Evolutionary conservation across 2,113 vertebrate genomes (phyloP).

Genomic region (Psammodynastes pulverulentus): DNA sequence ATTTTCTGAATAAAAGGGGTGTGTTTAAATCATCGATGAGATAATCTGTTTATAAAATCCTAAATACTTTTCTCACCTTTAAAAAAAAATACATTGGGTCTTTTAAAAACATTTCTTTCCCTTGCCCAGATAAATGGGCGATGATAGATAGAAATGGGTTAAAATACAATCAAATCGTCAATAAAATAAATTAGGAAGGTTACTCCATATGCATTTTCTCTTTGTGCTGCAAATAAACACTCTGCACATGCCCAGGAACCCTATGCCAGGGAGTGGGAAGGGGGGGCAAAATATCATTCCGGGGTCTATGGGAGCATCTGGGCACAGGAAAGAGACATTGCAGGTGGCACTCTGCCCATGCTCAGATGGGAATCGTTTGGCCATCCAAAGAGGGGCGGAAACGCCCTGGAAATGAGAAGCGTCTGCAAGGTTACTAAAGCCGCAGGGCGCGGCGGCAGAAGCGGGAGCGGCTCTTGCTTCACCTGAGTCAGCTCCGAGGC

Average conservation of each 20-base stretch:
- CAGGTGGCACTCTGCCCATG: neutral
- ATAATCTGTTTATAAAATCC: neutral
- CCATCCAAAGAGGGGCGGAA: neutral
- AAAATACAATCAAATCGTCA: neutral
- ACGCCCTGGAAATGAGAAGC: neutral
- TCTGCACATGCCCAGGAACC: neutral
- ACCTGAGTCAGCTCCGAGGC: constrained; percentile 72
- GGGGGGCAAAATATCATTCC: neutral
- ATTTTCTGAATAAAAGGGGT: neutral
- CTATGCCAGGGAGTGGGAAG: neutral
- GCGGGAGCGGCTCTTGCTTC: neutral
- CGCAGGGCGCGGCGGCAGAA: neutral
- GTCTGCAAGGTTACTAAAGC: neutral
- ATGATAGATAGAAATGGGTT: neutral
- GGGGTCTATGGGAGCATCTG: neutral
- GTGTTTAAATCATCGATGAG: neutral
- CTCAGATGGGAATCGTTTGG: neutral
- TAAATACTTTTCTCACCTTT: neutral
- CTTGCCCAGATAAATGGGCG: neutral
- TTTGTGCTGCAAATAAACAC: neutral
- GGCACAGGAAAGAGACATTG: neutral
- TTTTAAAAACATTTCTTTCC: neutral
- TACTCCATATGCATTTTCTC: neutral
- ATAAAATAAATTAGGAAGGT: neutral
- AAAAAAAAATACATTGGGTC: neutral